phyloP scores from a whole-genome alignment of 1,140 invertebrate species.

The Stegodyphus dumicola region DNA sequence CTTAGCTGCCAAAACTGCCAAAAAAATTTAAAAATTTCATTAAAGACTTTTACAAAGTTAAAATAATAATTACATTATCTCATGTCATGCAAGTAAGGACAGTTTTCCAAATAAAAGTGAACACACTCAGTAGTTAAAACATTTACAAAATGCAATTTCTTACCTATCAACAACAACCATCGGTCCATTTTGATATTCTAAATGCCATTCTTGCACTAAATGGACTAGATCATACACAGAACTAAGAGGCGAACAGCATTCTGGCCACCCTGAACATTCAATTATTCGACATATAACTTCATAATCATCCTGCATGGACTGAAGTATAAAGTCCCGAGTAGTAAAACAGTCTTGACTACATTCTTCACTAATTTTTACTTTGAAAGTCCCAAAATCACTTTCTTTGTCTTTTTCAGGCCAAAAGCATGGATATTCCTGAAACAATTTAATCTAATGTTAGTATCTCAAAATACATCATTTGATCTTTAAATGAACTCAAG shows the following conservation, averaged over 20 bases:
- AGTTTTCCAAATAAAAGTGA: no score
- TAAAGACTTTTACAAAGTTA: no score
- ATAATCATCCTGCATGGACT: conserved; percentile 85
- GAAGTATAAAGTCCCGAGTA: conserved; percentile 69
- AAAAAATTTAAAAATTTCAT: no score
- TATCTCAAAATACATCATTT: no score
- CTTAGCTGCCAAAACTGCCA: no score
- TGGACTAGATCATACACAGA: conserved; percentile 78
- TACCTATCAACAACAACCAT: conserved; percentile 93
- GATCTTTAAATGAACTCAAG: background rate
- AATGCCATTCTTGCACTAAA: conserved; percentile 81
- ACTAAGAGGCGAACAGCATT: conserved; percentile 72
- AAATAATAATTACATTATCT: no score
- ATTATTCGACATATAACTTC: conserved; percentile 90
- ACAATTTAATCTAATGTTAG: background rate
- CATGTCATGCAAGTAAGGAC: no score
- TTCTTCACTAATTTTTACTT: conserved; percentile 77
- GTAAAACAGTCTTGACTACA: conserved; percentile 67
- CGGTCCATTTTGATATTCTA: conserved; percentile 89
- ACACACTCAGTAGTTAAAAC: background rate
- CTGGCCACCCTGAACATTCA: conserved; percentile 83
- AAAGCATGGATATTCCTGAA: conserved; percentile 81
- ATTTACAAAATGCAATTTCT: conserved; percentile 64
- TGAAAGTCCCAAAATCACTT: conserved; percentile 83
- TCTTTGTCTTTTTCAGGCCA: conserved; percentile 84